Percentiles rank a stretch among this genome's conserved stretches.
Conservation (phyloP, 2,113 vertebrate genomes). For the Delphinus delphis region DNA sequence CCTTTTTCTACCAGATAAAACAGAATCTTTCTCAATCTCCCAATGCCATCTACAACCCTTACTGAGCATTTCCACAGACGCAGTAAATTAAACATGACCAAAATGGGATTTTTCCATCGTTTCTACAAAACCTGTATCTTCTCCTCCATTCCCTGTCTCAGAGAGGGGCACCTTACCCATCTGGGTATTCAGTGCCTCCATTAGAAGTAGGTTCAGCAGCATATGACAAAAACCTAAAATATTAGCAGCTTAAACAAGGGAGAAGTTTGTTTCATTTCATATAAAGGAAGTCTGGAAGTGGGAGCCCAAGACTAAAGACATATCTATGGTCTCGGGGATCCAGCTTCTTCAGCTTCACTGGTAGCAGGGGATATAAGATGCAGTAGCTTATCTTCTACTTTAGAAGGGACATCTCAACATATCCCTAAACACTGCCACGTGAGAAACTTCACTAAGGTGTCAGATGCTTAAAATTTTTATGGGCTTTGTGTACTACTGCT, state of each 20-base stretch:
- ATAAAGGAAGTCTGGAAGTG: neutral
- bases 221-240: slow-evolving; percentile 21
- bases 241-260: neutral
- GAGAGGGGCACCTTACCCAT: neutral
- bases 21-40: neutral
- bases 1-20: slow-evolving; percentile 35
- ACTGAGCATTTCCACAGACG: slow-evolving; percentile 6
- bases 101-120: neutral
- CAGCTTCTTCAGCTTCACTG: neutral
- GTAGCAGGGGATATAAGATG: neutral
- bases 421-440: slow-evolving; percentile 13
- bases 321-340: neutral
- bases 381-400: neutral
- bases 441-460: neutral
- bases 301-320: neutral
- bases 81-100: slow-evolving; percentile 4
- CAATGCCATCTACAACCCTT: neutral
- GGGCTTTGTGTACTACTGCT: neutral
- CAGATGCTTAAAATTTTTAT: neutral
- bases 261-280: neutral
- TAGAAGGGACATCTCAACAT: neutral
- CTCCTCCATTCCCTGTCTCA: neutral
- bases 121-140: neutral
- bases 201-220: neutral
- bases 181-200: neutral